Evolutionary conservation across 1,140 invertebrate species (phyloP), one percentile per base, ranked within the genome.

Genomic region (Euura saliciscinereae): DNA sequence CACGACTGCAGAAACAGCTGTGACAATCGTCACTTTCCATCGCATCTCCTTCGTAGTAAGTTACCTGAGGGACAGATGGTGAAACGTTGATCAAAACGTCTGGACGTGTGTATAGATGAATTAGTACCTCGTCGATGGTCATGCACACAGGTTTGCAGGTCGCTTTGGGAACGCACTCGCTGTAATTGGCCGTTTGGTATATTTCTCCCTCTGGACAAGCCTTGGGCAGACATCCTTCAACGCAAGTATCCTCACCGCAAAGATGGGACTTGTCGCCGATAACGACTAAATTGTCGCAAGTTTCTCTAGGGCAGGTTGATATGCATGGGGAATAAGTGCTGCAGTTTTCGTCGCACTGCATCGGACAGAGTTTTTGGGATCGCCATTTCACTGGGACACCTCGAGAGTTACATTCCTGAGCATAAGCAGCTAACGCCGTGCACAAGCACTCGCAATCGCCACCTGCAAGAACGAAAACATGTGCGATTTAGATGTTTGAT

Each of bases 401-500:
- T 65, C 91, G 89, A 2, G 88, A 87, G 66, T 91, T 93, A 82
- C 96, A 98, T 78, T 93, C 91, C 77, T 96, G 91, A 28, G 95
- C 94, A 84, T 97, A 97, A 4, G 94, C 93, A 0, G 95, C 93
- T 11, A 98, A 86, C 1, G 96, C 94, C 1, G 96, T 96, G 83
- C 96, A 98, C 0, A 97, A 84, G 85, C 96, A 98, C 71, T 95
- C 93, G 81, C 96, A 98, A 83, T 97, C 96, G 0, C 93, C 96
- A 28, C 96, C 96, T 79, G 91, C 87, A 6, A 44, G 28, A 11
- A 10, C 28, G 28, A 67, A 67, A 43, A 42, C 8, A 11, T 67
- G 4, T 4, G 42, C 2, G 43, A 69, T 69, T 69, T 6, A 44
- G 13, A 44, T n/a, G 45, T 44, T 44, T 69, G 45, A 4, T 44